Base-by-base conservation (phyloP, 2,888 invertebrate species). In the Adineta ricciae region DNA sequence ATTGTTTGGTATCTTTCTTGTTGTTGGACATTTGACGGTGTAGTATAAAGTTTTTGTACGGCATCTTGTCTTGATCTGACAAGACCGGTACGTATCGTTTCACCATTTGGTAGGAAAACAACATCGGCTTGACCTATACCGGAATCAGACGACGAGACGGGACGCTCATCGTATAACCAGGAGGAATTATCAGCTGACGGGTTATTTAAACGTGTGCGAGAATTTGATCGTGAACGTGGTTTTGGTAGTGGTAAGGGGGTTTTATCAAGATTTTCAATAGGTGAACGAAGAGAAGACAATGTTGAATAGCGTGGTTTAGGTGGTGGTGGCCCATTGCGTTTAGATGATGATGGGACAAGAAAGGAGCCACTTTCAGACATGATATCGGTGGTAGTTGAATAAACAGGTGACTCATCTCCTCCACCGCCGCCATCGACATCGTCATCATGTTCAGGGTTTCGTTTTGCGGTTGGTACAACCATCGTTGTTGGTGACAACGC, bases 161-260 rank as follows among this genome's bases (percentile, higher is more conserved):
- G 78, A 78, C 78, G 78, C 41, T 78, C 78, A 36, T 78, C 78
- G n/a, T 78, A 78, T n/a, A 78, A n/a, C 2, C 0, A 24, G 24
- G 21, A 78, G 24, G 24, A 1, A 41, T 38, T 38, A n/a, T 38
- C 41, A 24, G 24, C 24, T 41, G 38, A 41, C 7, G n/a, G 24
- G 41, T 41, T 41, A 78, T 78, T 78, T 41, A 78, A 78, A 41
- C 78, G 78, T 41, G 78, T 78, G n/a, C 78, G 78, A 2, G 78
- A 78, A 41, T 78, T 78, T 41, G 78, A 78, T 41, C 78, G 41
- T n/a, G 78, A 78, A 41, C 78, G 78, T 78, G 78, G 78, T 41
- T 78, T 78, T 11, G 78, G 78, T 78, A 78, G 41, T n/a, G 78
- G 78, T 78, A 78, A 41, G 27, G 64, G 32, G 3, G n/a, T 78